These are phyloP conservation scores for Pimephales promelas DNA, from an alignment of 2,113 vertebrate genomes.

Conservation along the genomic window DNA sequence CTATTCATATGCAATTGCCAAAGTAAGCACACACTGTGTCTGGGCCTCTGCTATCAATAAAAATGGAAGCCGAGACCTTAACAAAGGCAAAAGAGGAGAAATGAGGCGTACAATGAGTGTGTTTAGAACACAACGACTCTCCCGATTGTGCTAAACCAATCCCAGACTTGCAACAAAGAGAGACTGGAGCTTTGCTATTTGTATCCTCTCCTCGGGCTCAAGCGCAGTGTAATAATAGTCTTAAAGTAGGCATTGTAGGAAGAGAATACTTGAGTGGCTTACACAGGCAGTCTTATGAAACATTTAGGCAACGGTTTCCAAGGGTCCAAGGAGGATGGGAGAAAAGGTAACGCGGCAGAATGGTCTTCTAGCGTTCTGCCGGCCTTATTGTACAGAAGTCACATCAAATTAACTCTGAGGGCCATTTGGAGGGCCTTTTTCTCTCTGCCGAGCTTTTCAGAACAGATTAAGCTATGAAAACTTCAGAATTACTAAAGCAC, in stretches of 20 bases:
- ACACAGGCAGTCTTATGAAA: constrained; percentile 79
- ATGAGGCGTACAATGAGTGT: constrained; percentile 72
- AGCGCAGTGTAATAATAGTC: constrained; percentile 72
- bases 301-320: constrained; percentile 85
- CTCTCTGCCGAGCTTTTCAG: constrained; percentile 97
- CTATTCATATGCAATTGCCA: constrained; percentile 29
- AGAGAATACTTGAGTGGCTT: constrained; percentile 81
- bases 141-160: constrained; percentile 71
- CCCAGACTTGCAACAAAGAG: constrained; percentile 66
- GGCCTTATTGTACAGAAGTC: constrained; percentile 98
- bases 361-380: constrained; percentile 86
- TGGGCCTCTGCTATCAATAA: constrained; percentile 45
- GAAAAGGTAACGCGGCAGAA: constrained; percentile 85
- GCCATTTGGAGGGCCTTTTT: constrained; percentile 90
- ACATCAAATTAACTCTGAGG: constrained; percentile 99
- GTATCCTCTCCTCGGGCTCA: constrained; percentile 69
- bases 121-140: constrained; percentile 70
- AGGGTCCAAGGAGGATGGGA: constrained; percentile 72
- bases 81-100: constrained; percentile 62
- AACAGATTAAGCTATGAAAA: constrained; percentile 99
- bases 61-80: constrained; percentile 54
- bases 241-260: constrained; percentile 70
- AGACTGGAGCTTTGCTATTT: constrained; percentile 65
- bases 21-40: constrained; percentile 25
- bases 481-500: constrained; percentile 97